These are phyloP conservation scores for Gobio occitaniae DNA, from an alignment of 2,797 vertebrate genomes.

Conservation along the genomic window DNA sequence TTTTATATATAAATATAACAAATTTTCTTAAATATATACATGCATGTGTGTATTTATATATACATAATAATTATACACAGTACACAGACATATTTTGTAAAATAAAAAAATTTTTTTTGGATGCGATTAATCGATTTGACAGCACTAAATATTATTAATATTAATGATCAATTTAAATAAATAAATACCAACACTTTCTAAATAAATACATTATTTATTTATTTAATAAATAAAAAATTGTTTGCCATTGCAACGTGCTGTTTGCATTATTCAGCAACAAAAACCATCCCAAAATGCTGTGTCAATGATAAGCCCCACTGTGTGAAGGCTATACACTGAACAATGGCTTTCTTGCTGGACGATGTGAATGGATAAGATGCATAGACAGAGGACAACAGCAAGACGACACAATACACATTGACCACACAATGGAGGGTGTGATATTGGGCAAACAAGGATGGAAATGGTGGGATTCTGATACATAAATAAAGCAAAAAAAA, in stretches of 20 bases:
- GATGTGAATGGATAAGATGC: conserved; percentile 21
- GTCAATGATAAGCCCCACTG: conserved; percentile 1
- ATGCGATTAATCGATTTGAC: no score
- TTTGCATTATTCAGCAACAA: conserved; percentile 30
- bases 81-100: no score
- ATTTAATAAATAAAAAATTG: no score
- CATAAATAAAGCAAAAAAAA: conserved; percentile 26
- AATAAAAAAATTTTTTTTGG: no score
- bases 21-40: no score
- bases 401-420: conserved; percentile 29
- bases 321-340: conserved; percentile 21
- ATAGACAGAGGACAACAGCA: conserved; percentile 27
- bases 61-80: no score
- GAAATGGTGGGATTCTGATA: conserved; percentile 14
- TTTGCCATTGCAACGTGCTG: neutral
- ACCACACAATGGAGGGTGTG: conserved; percentile 33
- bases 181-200: neutral
- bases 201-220: neutral
- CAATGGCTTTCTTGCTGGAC: conserved; percentile 17
- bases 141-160: neutral
- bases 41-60: no score
- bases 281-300: conserved; percentile 45
- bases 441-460: conserved; percentile 37
- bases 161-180: neutral
- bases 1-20: no score